phyloP scores from a whole-genome alignment of 53 echinoderm and acorn worm genomes.

The Temnopleurus reevesii region DNA sequence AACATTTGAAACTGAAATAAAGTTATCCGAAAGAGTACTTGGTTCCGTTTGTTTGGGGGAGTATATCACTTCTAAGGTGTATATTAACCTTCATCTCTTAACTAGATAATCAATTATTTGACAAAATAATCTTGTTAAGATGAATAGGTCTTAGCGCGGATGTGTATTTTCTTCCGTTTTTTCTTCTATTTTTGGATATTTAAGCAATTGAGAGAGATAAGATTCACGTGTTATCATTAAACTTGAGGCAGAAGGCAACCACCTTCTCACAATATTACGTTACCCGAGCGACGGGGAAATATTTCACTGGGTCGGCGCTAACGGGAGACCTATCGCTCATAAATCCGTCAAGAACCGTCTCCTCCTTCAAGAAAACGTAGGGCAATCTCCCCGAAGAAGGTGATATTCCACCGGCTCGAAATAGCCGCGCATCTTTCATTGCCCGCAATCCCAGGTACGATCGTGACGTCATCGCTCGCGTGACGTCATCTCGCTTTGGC shows the following conservation, averaged over 20 bases:
- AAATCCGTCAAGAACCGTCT: background rate
- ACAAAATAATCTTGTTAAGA: no score
- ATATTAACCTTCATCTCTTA: no score
- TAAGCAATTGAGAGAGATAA: no score
- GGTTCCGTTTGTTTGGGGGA: no score
- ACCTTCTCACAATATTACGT: background rate
- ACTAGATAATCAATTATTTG: no score
- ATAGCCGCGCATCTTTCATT: constrained; percentile 39
- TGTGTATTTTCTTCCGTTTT: no score
- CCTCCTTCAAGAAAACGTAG: background rate
- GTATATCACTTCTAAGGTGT: no score
- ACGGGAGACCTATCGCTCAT: background rate
- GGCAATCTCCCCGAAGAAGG: background rate
- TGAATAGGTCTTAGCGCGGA: no score
- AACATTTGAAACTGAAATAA: no score
- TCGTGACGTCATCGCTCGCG: constrained; percentile 10
- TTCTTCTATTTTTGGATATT: no score
- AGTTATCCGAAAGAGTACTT: no score
- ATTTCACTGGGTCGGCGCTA: background rate
- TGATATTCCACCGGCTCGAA: constrained; percentile 46
- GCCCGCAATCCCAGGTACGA: constrained; percentile 42
- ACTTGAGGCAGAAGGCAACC: background rate
- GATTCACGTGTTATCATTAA: background rate
- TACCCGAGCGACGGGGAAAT: constrained; percentile 26
- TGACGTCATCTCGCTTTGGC: constrained; percentile 42